phyloP scores from a whole-genome alignment of 30 jellyfish, hydroid and myxozoan species.

The Rhopilema esculentum region DNA sequence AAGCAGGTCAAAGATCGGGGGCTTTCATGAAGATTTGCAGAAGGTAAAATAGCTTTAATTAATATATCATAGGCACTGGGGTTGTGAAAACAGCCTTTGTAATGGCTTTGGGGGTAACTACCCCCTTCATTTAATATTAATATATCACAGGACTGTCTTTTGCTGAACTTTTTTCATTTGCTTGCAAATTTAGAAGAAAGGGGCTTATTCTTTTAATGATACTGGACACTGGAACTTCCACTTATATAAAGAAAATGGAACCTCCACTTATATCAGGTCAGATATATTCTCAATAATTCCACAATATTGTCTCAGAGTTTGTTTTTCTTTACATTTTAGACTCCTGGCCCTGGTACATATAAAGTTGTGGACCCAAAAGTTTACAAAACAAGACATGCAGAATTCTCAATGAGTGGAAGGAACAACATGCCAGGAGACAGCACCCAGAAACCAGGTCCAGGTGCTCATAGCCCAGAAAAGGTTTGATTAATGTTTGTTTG shows the following conservation, averaged over 20 bases:
- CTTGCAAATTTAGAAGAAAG: no score
- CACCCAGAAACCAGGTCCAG: slow-evolving; percentile 97
- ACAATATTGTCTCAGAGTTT: not conserved
- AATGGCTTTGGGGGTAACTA: no score
- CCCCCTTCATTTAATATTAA: no score
- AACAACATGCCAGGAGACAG: slow-evolving; percentile 85
- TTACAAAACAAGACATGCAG: slow-evolving; percentile 75
- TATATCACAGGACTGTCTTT: no score
- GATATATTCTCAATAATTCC: no score
- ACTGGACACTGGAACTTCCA: no score
- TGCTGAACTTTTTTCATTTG: no score
- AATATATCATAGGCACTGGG: no score
- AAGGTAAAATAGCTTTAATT: slow-evolving; percentile 45
- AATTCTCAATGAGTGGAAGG: slow-evolving; percentile 90
- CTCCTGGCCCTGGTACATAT: slow-evolving; percentile 98
- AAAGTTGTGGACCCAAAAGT: slow-evolving; percentile 74
- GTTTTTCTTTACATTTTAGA: slow-evolving; percentile 35
- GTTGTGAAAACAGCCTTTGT: no score
- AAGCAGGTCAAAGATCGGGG: slow-evolving; percentile 88
- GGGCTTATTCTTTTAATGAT: no score
- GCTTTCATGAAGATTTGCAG: slow-evolving; percentile 90
- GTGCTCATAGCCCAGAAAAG: slow-evolving; percentile 86
- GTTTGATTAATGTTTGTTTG: slow-evolving; percentile 39
- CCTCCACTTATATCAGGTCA: no score
- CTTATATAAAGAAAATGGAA: no score